Percentiles rank a stretch among this genome's conserved stretches.
phyloP scores from a whole-genome alignment of 2,797 vertebrate genomes.

The Mastacembelus armatus region DNA sequence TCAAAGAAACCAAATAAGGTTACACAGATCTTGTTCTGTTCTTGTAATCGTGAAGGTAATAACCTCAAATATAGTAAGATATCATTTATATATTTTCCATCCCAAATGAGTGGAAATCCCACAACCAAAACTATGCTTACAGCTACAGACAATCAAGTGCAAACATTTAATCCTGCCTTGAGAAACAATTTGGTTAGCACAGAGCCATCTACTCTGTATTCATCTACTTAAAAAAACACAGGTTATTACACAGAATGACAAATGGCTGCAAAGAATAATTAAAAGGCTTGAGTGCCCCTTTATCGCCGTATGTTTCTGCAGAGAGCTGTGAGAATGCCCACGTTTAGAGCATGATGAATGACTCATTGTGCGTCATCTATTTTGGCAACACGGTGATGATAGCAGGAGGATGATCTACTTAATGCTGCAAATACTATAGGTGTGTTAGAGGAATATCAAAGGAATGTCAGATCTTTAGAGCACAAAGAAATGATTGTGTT shows the following conservation, averaged over 20 bases:
- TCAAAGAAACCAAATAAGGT: neutral
- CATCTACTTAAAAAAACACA: conserved; percentile 29
- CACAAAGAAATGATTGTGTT: conserved; percentile 5
- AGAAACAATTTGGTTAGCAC: conserved; percentile 37
- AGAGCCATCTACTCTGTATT: conserved; percentile 27
- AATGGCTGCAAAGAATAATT: conserved; percentile 63
- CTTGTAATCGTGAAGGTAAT: neutral
- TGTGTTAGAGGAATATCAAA: conserved; percentile 21
- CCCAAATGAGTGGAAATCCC: neutral
- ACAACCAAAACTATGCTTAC: conserved; percentile 6
- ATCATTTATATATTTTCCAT: neutral
- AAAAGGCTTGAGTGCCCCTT: conserved; percentile 59
- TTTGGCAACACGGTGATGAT: conserved; percentile 64
- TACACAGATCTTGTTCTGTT: neutral
- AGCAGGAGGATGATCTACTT: conserved; percentile 44
- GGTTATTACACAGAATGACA: conserved; percentile 39
- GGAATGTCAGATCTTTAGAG: neutral
- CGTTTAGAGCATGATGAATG: conserved; percentile 64
- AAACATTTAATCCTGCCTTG: conserved; percentile 43
- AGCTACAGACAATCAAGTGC: neutral
- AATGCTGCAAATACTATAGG: conserved; percentile 31
- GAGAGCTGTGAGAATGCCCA: conserved; percentile 45
- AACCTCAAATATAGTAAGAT: neutral
- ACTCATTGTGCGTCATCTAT: conserved; percentile 53
- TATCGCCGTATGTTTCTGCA: conserved; percentile 47